These are phyloP conservation scores for Spisula subtruncata DNA, from an alignment of 2,888 invertebrate genomes.

Conservation along the genomic window DNA sequence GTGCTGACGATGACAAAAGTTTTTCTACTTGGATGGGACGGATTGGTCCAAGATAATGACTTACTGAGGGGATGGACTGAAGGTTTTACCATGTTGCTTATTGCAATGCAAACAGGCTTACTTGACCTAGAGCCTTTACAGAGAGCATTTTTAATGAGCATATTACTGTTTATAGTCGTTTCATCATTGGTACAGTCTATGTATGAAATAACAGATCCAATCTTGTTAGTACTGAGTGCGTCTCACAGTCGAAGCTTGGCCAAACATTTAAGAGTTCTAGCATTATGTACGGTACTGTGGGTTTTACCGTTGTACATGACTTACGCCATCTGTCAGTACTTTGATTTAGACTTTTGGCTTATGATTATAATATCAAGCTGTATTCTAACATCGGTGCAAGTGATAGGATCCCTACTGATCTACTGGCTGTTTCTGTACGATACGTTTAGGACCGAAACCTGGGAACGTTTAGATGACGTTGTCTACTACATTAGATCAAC, in stretches of 20 bases:
- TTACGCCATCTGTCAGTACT: constrained; percentile 87
- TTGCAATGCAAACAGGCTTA: constrained; percentile 89
- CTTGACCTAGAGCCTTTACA: constrained; percentile 88
- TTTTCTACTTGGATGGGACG: constrained; percentile 87
- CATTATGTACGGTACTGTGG: constrained; percentile 87
- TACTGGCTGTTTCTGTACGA: constrained; percentile 89
- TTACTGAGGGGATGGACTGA: constrained; percentile 88
- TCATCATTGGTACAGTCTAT: constrained; percentile 89
- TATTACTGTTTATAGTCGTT: constrained; percentile 89
- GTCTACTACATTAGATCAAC: constrained; percentile 88
- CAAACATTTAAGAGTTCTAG: constrained; percentile 87
- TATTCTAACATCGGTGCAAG: constrained; percentile 88
- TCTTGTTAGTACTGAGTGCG: constrained; percentile 88
- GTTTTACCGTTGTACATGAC: constrained; percentile 88
- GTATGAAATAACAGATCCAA: constrained; percentile 89
- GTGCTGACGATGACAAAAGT: constrained; percentile 88
- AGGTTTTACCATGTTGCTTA: constrained; percentile 89
- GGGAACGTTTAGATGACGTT: constrained; percentile 89
- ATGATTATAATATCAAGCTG: constrained; percentile 89
- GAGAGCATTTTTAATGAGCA: constrained; percentile 89
- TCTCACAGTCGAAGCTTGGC: constrained; percentile 86
- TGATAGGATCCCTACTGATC: constrained; percentile 88
- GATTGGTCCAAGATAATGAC: constrained; percentile 85
- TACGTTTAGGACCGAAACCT: constrained; percentile 86
- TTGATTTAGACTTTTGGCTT: constrained; percentile 89